Conservation (phyloP, 2,797 vertebrate species). For the Sebastes cheni region DNA sequence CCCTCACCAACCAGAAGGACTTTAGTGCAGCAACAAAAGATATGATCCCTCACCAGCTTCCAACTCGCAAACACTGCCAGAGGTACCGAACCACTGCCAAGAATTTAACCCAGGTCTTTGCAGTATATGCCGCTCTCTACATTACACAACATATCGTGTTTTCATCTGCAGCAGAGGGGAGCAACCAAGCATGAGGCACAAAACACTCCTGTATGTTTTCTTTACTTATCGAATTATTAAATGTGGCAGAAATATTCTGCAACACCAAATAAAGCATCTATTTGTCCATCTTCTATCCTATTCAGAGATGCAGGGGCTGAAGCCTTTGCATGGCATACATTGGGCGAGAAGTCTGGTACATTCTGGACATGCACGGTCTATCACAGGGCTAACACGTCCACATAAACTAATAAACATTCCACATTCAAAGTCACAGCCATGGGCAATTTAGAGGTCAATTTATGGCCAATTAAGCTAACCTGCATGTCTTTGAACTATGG, state of each 20-base stretch:
- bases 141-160: not conserved
- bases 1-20: not conserved
- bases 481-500: not conserved
- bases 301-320: not conserved
- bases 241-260: not conserved
- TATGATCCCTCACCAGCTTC: slow-evolving; percentile 3
- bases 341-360: not conserved
- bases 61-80: not conserved
- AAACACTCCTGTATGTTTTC: not conserved
- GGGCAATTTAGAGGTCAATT: not conserved
- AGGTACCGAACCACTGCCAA: slow-evolving; percentile 9
- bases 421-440: not conserved
- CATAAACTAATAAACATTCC: not conserved
- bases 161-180: not conserved
- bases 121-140: not conserved
- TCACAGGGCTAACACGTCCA: not conserved
- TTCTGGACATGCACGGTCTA: not conserved
- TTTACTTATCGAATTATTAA: not conserved
- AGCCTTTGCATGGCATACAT: not conserved
- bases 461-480: not conserved
- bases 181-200: not conserved
- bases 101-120: not conserved
- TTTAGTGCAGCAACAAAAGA: not conserved
- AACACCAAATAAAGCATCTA: not conserved
- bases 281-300: not conserved